Base-by-base conservation (phyloP, 2,888 invertebrate genomes). In the Seira sanloemensis region DNA sequence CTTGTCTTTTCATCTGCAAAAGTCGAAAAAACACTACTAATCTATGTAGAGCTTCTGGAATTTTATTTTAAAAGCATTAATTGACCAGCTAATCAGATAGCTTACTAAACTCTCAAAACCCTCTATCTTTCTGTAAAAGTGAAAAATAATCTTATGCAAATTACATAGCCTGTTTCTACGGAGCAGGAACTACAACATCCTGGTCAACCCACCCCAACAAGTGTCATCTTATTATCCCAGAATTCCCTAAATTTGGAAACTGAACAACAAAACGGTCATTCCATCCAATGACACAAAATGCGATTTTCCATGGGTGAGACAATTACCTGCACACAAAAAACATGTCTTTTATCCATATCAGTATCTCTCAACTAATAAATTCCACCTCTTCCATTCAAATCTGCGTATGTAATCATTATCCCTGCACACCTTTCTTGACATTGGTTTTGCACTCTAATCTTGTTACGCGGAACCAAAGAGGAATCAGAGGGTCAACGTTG, bases 401-500 rank as follows among this genome's bases (percentile, higher is more conserved):
- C 50, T 50, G 62, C 62, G n/a, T 50, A 25, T 18, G n/a, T 21
- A 65, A 12, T 19, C 58, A 16, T 54, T 74, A 76, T 68, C 81
- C 71, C 69, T 75, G 71, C 75, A 50, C 58, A 65, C 24, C 76
- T 62, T 58, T 83, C 77, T 78, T 83, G 83, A 78, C 83, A 83
- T 83, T 78, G 83, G 74, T 26, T 78, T 74, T 78, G 62, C 66
- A 25, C 27, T 74, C 73, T 83, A 78, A 73, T 78, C 73, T 74
- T 68, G 73, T 83, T 83, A 69, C 68, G 74, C 74, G 68, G 24
- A 68, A 73, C 83, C 74, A 83, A 74, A 68, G 74, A 78, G 74
- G 78, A 83, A 78, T 78, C 58, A 72, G 76, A 78, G 83, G 83
- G 83, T 83, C 83, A 83, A 67, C 78, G 16, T 18, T 83, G 83